Percentiles rank a stretch among this genome's conserved stretches.
These are phyloP conservation scores for Zapus hudsonius DNA, from an alignment of 2,113 vertebrate species.

Conservation along the genomic window DNA sequence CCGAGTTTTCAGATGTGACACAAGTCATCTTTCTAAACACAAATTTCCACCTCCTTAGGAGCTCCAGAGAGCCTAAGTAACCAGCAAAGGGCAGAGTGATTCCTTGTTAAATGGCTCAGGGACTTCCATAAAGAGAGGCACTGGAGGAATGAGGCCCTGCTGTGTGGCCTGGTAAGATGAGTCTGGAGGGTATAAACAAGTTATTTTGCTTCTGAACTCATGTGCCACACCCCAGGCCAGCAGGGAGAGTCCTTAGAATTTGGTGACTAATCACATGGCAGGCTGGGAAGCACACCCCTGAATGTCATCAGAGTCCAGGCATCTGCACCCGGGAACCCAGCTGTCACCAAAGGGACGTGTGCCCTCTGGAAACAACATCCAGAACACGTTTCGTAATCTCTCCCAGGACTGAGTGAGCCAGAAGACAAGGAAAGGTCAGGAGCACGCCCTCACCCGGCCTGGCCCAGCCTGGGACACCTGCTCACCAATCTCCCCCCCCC, in stretches of 20 bases:
- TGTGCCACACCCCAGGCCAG: conserved; percentile 69
- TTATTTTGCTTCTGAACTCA: conserved; percentile 78
- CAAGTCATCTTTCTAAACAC: not conserved
- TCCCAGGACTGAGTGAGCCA: conserved; percentile 63
- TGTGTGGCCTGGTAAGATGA: conserved; percentile 56
- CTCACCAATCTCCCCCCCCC: fast-evolving
- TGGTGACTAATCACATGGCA: conserved; percentile 84
- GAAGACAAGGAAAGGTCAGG: conserved; percentile 82
- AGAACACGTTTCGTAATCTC: conserved; percentile 81
- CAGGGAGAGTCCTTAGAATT: conserved; percentile 83
- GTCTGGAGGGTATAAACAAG: conserved; percentile 76
- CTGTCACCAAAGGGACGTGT: conserved; percentile 70
- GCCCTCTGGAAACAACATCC: conserved; percentile 81
- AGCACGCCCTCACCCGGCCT: not conserved
- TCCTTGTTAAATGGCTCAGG: not conserved
- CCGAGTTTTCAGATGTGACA: not conserved
- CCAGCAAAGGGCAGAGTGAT: not conserved
- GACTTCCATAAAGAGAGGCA: not conserved
- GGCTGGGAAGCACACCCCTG: conserved; percentile 82
- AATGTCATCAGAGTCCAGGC: conserved; percentile 77
- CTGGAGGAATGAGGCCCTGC: not conserved
- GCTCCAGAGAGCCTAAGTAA: not conserved
- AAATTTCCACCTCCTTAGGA: fast-evolving
- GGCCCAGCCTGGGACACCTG: not conserved
- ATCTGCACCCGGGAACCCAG: conserved; percentile 51